Percentiles rank a stretch among this genome's conserved stretches.
These are phyloP conservation scores for Lithobates sylvaticus DNA, from an alignment of 2,797 vertebrate genomes.

Conservation along the genomic window DNA sequence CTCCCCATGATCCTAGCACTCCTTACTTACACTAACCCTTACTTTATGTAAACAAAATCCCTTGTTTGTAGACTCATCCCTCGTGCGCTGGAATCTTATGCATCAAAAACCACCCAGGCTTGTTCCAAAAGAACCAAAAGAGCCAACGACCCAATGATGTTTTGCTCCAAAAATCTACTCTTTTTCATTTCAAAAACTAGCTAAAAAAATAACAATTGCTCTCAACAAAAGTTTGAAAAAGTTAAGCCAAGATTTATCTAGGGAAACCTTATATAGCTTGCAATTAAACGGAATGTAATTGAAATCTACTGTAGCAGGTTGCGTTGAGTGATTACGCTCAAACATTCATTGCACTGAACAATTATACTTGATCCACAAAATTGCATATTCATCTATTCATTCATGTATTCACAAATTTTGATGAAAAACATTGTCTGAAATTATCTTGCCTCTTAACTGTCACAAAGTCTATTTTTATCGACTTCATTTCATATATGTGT, in stretches of 20 bases:
- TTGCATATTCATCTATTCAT: slow-evolving; percentile 58
- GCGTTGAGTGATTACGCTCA: slow-evolving; percentile 50
- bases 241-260: slow-evolving; percentile 34
- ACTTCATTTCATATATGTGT: slow-evolving; percentile 34
- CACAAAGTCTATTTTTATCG: slow-evolving; percentile 42
- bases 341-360: slow-evolving; percentile 51
- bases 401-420: slow-evolving; percentile 50
- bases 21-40: too few species aligned
- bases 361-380: slow-evolving; percentile 55
- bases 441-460: slow-evolving; percentile 42
- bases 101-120: too few species aligned
- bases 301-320: slow-evolving; percentile 52
- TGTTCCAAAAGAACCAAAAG: too few species aligned
- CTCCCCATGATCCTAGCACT: too few species aligned
- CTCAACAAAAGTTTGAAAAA: slow-evolving; percentile 11
- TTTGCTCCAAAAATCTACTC: background rate
- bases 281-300: slow-evolving; percentile 55
- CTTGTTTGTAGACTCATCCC: too few species aligned
- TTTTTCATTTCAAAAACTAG: background rate
- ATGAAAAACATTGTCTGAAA: slow-evolving; percentile 58
- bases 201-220: background rate
- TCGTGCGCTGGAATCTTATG: too few species aligned
- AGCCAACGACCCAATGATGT: too few species aligned
- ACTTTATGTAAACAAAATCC: too few species aligned
- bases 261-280: slow-evolving; percentile 29